Percentiles rank a stretch among this genome's conserved stretches.
phyloP scores from a whole-genome alignment of 2,113 vertebrate species.

The Empidonax traillii region DNA sequence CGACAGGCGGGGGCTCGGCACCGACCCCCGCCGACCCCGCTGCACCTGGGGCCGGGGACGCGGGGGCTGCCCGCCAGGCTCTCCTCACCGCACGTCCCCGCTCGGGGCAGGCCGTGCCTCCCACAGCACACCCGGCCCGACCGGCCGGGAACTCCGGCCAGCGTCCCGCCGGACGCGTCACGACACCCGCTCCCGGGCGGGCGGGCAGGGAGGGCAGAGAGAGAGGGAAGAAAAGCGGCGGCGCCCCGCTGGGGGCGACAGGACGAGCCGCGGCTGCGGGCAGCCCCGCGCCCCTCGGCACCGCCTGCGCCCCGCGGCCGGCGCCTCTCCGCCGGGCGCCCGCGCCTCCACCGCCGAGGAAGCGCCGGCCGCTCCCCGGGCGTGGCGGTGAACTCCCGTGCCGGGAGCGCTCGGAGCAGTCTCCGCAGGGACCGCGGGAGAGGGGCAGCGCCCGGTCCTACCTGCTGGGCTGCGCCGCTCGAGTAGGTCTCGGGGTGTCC shows the following conservation, averaged over 20 bases:
- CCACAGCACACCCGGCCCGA: background rate
- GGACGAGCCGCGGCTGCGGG: background rate
- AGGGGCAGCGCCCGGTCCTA: slow-evolving; percentile 49
- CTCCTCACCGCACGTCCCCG: background rate
- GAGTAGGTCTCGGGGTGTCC: slow-evolving; percentile 90
- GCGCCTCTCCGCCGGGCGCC: background rate
- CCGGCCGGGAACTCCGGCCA: background rate
- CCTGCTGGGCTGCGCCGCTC: slow-evolving; percentile 89
- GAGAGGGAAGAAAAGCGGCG: background rate
- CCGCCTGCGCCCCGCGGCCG: background rate
- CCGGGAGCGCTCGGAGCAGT: background rate
- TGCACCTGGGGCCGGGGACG: background rate
- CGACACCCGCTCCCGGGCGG: background rate
- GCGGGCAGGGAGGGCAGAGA: background rate
- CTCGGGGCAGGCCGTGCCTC: background rate
- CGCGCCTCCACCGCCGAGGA: background rate
- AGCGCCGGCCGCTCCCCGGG: slow-evolving; percentile 7
- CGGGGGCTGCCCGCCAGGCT: background rate
- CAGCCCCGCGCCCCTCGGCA: background rate
- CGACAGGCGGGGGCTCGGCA: background rate
- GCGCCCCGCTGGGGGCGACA: background rate
- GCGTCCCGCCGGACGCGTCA: background rate
- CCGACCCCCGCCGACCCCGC: background rate
- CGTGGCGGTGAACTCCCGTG: slow-evolving; percentile 14
- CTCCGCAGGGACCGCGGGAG: background rate